phyloP scores from a whole-genome alignment of 2,797 vertebrate genomes.

The Bradypodion pumilum region DNA sequence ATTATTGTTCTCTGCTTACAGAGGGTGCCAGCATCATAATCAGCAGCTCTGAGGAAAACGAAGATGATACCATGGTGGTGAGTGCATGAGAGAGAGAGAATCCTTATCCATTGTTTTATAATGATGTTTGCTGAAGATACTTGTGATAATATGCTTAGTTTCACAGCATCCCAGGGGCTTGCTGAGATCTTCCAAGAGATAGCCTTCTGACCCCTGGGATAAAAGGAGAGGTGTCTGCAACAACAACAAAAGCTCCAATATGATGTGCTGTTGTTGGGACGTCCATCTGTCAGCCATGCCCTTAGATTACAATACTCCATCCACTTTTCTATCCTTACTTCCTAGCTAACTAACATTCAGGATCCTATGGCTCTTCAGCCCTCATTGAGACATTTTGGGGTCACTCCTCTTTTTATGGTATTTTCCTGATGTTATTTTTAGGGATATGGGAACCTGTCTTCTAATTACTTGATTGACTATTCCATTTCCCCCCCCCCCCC shows the following conservation, averaged over 20 bases:
- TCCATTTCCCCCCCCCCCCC: neutral
- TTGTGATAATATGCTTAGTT: neutral
- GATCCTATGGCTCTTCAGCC: neutral
- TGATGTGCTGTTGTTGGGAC: too few species aligned
- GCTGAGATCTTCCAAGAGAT: too few species aligned
- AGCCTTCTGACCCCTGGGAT: too few species aligned
- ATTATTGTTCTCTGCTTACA: conserved; percentile 36
- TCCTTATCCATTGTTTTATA: neutral
- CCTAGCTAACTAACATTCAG: too few species aligned
- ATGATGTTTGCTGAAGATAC: neutral
- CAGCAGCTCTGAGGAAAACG: conserved; percentile 73
- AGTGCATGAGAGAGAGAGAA: neutral
- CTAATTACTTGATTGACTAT: neutral
- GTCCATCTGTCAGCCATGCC: neutral
- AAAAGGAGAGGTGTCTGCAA: neutral
- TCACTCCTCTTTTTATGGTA: too few species aligned
- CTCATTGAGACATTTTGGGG: neutral
- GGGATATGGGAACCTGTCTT: too few species aligned
- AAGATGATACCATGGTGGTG: conserved; percentile 68
- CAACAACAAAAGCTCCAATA: neutral
- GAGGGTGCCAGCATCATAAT: conserved; percentile 66
- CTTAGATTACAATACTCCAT: too few species aligned
- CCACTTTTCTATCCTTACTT: neutral
- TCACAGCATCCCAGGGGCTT: neutral
- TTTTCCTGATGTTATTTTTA: too few species aligned